Conservation (phyloP, 2,888 invertebrate genomes). For the Caenorhabditis sulstoni region DNA sequence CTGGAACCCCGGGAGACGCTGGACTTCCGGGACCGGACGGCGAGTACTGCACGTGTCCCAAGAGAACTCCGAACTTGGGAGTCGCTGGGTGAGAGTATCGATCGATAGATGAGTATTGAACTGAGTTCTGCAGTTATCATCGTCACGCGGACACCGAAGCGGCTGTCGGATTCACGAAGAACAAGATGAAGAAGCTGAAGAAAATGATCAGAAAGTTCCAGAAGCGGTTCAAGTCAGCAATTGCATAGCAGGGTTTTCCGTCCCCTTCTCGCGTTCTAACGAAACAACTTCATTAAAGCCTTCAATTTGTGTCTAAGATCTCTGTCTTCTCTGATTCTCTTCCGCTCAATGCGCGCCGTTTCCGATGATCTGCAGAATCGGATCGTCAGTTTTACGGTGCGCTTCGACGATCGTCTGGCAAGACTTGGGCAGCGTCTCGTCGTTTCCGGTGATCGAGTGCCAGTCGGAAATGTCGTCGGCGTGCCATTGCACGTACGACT, state of each 20-base stretch:
- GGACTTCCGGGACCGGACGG: conserved; percentile 48
- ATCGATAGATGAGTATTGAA: no score
- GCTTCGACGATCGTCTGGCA: conserved; percentile 49
- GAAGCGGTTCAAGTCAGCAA: conserved; percentile 14
- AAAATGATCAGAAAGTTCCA: conserved; percentile 29
- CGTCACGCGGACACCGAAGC: conserved; percentile 9
- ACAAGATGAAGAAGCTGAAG: conserved; percentile 27
- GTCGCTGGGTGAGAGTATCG: conserved; percentile 9
- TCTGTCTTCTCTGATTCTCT: no score
- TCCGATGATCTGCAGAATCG: conserved; percentile 61
- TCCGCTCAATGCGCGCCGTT: conserved; percentile 13
- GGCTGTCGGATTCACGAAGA: conserved; percentile 20
- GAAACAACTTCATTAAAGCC: conserved; percentile 36
- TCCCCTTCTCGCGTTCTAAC: not conserved
- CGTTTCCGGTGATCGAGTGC: conserved; percentile 73
- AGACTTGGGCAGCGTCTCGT: conserved; percentile 54
- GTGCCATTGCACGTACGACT: conserved; percentile 77
- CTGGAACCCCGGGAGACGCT: conserved; percentile 24
- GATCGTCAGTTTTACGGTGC: conserved; percentile 50
- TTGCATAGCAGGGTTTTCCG: not conserved
- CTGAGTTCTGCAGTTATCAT: not conserved
- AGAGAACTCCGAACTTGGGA: conserved; percentile 44
- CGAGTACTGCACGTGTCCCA: conserved; percentile 53
- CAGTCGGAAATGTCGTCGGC: conserved; percentile 76
- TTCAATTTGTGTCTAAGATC: conserved; percentile 26